Evolutionary conservation across 1,140 invertebrate species (phyloP).

Genomic region (Metopolophium dirhodum): DNA sequence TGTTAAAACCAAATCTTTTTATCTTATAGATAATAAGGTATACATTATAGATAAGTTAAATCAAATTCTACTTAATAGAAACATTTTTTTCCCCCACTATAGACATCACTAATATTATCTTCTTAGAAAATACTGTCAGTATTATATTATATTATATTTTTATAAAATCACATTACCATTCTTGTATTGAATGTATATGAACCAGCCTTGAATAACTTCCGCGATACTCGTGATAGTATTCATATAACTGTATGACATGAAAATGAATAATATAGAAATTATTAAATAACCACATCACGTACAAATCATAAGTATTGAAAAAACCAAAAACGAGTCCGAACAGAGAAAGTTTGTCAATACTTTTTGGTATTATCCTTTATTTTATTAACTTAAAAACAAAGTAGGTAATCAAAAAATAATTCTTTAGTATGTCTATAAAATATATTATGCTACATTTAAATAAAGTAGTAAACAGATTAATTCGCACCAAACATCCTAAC

Average conservation of each 20-base stretch:
- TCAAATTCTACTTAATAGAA: neutral
- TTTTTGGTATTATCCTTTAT: neutral
- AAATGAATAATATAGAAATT: neutral
- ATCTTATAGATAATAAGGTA: neutral
- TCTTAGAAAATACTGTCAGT: neutral
- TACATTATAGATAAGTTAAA: neutral
- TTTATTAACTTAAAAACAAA: neutral
- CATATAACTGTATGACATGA: neutral
- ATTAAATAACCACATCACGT: slow-evolving; percentile 23
- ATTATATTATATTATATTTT: neutral
- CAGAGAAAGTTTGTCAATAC: neutral
- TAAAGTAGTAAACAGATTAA: neutral
- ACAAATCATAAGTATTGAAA: slow-evolving; percentile 21
- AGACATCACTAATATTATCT: neutral
- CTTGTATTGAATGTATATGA: neutral
- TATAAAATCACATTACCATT: slow-evolving; percentile 27
- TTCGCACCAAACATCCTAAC: neutral
- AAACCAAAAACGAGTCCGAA: slow-evolving; percentile 6
- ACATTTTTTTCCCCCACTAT: neutral
- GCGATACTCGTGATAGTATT: neutral
- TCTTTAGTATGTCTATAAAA: neutral
- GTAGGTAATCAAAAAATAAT: neutral
- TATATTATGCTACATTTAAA: neutral
- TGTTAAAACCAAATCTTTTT: neutral
- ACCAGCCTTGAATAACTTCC: neutral